These are phyloP conservation scores for Aleiodes sp. DNA, from an alignment of 1,140 invertebrate genomes.

Conservation along the genomic window DNA sequence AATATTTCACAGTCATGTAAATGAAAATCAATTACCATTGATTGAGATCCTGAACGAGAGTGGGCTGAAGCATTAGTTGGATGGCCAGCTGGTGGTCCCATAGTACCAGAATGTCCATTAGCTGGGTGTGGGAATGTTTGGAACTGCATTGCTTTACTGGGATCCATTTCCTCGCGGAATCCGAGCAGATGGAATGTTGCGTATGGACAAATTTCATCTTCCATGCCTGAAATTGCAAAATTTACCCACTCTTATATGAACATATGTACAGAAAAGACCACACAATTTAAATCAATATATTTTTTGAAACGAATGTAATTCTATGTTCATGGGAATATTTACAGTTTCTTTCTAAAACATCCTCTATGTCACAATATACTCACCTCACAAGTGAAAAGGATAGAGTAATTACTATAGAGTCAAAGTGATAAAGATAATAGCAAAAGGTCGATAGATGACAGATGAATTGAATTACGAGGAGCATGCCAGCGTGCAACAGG, in stretches of 20 bases:
- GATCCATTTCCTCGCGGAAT: slow-evolving; percentile 95
- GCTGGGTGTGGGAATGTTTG: slow-evolving; percentile 88
- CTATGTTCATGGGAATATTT: no score
- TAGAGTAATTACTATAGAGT: no score
- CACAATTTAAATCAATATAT: not conserved
- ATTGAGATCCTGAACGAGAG: slow-evolving; percentile 85
- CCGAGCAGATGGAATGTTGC: slow-evolving; percentile 93
- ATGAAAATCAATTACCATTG: slow-evolving; percentile 72
- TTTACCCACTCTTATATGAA: slow-evolving; percentile 36
- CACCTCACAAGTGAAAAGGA: no score
- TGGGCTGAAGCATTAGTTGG: slow-evolving; percentile 73
- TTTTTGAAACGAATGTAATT: not conserved
- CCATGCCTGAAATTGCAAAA: slow-evolving; percentile 76
- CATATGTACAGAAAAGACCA: not conserved
- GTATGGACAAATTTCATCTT: slow-evolving; percentile 94
- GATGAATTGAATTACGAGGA: slow-evolving; percentile 2
- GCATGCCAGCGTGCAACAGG: slow-evolving; percentile 54
- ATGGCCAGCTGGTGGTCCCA: slow-evolving; percentile 75
- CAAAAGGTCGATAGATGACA: not conserved
- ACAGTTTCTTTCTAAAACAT: no score
- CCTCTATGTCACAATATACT: no score
- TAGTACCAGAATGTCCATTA: slow-evolving; percentile 78
- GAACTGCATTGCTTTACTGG: slow-evolving; percentile 85
- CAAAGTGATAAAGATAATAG: no score
- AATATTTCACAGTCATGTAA: not conserved